Evolutionary conservation across 2,113 vertebrate species (phyloP), one percentile per base, ranked within the genome.

Genomic region (Dromaius novaehollandiae): DNA sequence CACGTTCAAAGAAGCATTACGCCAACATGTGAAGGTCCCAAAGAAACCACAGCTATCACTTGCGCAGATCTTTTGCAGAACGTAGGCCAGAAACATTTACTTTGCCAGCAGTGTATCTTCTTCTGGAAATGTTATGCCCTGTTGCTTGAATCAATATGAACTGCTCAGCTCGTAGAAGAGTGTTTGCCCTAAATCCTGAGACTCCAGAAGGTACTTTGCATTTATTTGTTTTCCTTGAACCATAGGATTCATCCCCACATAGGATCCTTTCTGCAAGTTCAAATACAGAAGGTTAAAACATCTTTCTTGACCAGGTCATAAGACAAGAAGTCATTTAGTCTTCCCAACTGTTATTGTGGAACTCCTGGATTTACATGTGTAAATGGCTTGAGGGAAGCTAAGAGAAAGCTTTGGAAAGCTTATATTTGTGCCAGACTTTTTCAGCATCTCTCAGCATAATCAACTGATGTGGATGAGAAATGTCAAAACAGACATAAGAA

Each of bases 341-440:
- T 74, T 64, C 26, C 20, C 40, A 20, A 40, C 7, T 51, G 25
- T 20, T 61, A 2, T 16, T 15, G 21, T 11, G 64, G 19, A 81
- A 73, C 50, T 8, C 11, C 6, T 1, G 20, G 32, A 5, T 11
- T 36, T 28, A 22, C 2, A 2, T 1, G 20, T 8, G 6, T 2
- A 7, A 64, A 3, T 1, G 46, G 9, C 1, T 68, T 14, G 38
- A 88, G 30, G 22, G 24, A 12, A 78, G 4, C 11, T 1, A 1
- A 7, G 63, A 40, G 40, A 15, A 11, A n/a, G 32, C 4, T 2
- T 13, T 25, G 21, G 44, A 46, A 46, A 46, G 44, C 44, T 46
- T 46, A 15, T 46, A 46, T 46, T 46, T 46, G 44, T 46, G 44
- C 44, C 44, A 46, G 6, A 46, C 32, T 6, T 36, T 63, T n/a